Conservation (phyloP, 2,113 vertebrate species). For the Nibea coibor region DNA sequence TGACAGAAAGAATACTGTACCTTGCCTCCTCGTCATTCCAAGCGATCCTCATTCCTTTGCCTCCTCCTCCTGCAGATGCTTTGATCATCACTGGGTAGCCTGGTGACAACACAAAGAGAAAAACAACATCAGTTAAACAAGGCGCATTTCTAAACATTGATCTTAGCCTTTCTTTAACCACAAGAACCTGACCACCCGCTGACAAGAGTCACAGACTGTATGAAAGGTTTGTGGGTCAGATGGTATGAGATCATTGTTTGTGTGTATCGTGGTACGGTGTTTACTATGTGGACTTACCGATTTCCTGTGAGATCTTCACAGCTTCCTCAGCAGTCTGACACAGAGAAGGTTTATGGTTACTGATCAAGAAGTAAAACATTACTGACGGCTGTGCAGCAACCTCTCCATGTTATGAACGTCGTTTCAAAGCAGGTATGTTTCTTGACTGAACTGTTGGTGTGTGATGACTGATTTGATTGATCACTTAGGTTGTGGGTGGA, state of each 20-base stretch:
- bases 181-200: neutral
- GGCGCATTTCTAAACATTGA: neutral
- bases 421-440: neutral
- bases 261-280: no score
- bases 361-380: neutral
- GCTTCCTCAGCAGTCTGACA: constrained; percentile 95
- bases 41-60: constrained; percentile 99
- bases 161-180: neutral
- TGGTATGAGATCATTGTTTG: neutral
- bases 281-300: constrained; percentile 86
- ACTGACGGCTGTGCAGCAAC: neutral
- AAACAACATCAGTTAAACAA: neutral
- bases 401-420: neutral
- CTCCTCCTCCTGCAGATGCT: constrained; percentile 98
- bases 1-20: constrained; percentile 70
- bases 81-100: constrained; percentile 99
- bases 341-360: constrained; percentile 74
- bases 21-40: constrained; percentile 98
- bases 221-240: neutral
- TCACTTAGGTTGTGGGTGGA: neutral
- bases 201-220: neutral
- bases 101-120: constrained; percentile 59
- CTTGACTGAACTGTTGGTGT: neutral
- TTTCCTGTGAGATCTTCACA: constrained; percentile 94
- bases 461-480: neutral